These are phyloP conservation scores for Zapus hudsonius DNA, from an alignment of 2,113 vertebrate species.

Conservation along the genomic window DNA sequence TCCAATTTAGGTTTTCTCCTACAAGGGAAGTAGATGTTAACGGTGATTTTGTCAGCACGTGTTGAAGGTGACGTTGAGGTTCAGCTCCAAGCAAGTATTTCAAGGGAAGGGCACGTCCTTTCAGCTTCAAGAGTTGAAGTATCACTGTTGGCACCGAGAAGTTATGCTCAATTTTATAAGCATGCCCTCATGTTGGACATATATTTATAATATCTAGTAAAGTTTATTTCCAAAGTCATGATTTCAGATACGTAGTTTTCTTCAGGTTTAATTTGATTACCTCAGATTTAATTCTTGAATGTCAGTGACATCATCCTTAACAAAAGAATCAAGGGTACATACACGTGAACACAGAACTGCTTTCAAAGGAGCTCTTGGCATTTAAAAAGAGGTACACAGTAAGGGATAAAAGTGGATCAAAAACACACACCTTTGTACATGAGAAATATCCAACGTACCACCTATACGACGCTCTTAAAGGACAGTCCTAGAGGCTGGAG, in stretches of 20 bases:
- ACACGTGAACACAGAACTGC: slow-evolving; percentile 63
- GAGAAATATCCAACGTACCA: slow-evolving; percentile 73
- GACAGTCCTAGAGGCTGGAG: slow-evolving; percentile 13
- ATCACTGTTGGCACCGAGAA: background rate
- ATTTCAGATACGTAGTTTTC: slow-evolving; percentile 31
- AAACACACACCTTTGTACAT: slow-evolving; percentile 72
- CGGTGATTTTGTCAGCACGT: slow-evolving; percentile 9
- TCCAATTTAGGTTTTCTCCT: slow-evolving; percentile 46
- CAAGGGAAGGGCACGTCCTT: background rate
- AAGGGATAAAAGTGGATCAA: slow-evolving; percentile 69
- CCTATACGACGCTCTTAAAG: slow-evolving; percentile 56
- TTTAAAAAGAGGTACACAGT: slow-evolving; percentile 56
- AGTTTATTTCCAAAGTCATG: background rate
- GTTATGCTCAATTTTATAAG: background rate
- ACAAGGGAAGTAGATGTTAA: slow-evolving; percentile 1
- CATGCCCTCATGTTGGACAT: background rate
- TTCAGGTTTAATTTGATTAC: background rate
- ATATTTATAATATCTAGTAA: background rate
- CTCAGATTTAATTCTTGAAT: slow-evolving; percentile 64
- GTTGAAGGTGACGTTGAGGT: slow-evolving; percentile 45
- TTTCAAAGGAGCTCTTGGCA: slow-evolving; percentile 65
- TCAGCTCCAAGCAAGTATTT: slow-evolving; percentile 32
- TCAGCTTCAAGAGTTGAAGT: slow-evolving; percentile 14
- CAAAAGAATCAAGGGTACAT: slow-evolving; percentile 57
- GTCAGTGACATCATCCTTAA: slow-evolving; percentile 64